phyloP scores from a whole-genome alignment of 2,113 vertebrate genomes.

The Caracal caracal region DNA sequence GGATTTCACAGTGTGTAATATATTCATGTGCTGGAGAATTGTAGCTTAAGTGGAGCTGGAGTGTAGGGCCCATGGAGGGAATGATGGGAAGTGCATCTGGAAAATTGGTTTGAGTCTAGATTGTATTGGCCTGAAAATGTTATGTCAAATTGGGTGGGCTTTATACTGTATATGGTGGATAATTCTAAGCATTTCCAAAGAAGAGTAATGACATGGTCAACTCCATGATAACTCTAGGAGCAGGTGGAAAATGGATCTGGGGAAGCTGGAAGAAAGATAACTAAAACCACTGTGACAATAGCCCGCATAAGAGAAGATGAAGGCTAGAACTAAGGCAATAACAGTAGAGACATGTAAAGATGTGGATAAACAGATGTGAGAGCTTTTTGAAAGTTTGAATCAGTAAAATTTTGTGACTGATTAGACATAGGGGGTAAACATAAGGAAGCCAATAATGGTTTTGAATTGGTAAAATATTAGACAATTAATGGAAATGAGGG shows the following conservation, averaged over 20 bases:
- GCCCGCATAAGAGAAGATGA: background rate
- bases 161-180: background rate
- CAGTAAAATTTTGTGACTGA: background rate
- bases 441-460: background rate
- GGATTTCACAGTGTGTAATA: background rate
- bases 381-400: background rate
- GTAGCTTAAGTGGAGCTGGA: background rate
- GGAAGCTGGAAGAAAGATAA: background rate
- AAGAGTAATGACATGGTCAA: background rate
- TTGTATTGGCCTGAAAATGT: conserved; percentile 26
- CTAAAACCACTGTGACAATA: background rate
- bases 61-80: background rate
- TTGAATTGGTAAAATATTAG: background rate
- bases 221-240: conserved; percentile 21
- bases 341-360: background rate
- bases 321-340: conserved; percentile 17
- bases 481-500: background rate
- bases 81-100: background rate
- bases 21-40: background rate
- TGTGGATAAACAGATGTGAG: background rate
- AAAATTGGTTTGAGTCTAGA: conserved; percentile 34
- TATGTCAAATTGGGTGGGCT: conserved; percentile 1
- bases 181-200: conserved; percentile 56
- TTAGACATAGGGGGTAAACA: background rate
- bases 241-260: background rate